Evolutionary conservation across 2,888 invertebrate species (phyloP), one percentile per base, ranked within the genome.

Genomic region (Plagodis dolabraria): DNA sequence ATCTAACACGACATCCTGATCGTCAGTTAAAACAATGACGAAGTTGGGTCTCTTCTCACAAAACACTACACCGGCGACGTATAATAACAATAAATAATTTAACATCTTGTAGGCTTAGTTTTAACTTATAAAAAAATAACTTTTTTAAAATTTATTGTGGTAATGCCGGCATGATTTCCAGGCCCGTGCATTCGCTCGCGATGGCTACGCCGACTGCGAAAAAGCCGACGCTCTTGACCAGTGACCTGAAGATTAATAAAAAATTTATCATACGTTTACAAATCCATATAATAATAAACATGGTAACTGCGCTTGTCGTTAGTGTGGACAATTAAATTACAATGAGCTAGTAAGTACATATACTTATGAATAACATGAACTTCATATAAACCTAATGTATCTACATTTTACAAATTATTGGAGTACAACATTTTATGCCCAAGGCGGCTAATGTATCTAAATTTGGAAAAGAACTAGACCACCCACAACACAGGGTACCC

Each of bases 21-120:
- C 98, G 82, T 98, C 98, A 0, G 96, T 97, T 53, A 98, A 76
- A 69, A 98, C 92, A 43, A 98, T 77, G 47, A 98, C 92, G 77
- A 98, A 95, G 87, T 98, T 98, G 35, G 96, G 95, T 74, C 76
- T 76, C 35, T 63, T 65, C 50, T 75, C 76, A 66, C 83, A 79
- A 49, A 76, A 66, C 57, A 68, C 70, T 54, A 66, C 65, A 43
- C 78, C 73, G 51, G 76, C 63, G 57, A 84, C 63, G 36, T 81
- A 71, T 59, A 86, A 74, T 66, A 91, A 76, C 59, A 92, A 73
- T 71, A 88, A 76, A 83, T 80, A 85, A 80, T 80, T 85, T 77
- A 88, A 82, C 89, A 90, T 90, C 72, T 79, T 87, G 50, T 74
- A 69, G 69, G 70, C 65, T 70, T 73, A 70, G 33, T 47, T 52